Percentiles rank a stretch among this genome's conserved stretches.
phyloP scores from a whole-genome alignment of 2,888 invertebrate genomes.

The Anthrax anthrax region DNA sequence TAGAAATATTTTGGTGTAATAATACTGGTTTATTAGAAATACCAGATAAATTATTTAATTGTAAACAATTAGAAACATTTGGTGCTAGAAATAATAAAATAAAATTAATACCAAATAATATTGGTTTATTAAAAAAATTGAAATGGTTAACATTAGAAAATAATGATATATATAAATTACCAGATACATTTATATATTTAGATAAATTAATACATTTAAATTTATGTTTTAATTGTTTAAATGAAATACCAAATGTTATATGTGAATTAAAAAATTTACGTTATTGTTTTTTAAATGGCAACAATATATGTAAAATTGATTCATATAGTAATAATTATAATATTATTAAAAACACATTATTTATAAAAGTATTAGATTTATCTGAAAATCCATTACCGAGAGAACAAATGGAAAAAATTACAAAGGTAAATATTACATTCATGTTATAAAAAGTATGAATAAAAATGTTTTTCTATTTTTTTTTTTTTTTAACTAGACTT shows the following conservation, averaged over 20 bases:
- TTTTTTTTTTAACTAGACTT: constrained; percentile 3
- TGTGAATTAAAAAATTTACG: constrained; percentile 37
- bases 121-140: constrained; percentile 41
- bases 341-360: constrained; percentile 12
- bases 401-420: constrained; percentile 5
- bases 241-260: constrained; percentile 37
- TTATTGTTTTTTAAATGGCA: constrained; percentile 41
- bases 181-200: constrained; percentile 38
- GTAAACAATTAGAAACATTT: constrained; percentile 46
- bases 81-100: constrained; percentile 51
- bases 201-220: constrained; percentile 47
- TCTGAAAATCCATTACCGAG: constrained; percentile 35
- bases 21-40: constrained; percentile 40
- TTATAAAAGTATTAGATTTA: constrained; percentile 41
- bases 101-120: constrained; percentile 39
- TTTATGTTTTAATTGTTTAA: constrained; percentile 41
- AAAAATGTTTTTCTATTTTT: background rate
- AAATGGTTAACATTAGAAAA: constrained; percentile 54
- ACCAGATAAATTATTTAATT: constrained; percentile 46
- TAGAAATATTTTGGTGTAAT: constrained; percentile 56
- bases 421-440: constrained; percentile 7
- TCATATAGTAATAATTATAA: constrained; percentile 14
- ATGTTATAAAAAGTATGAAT: background rate
- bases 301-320: constrained; percentile 16
- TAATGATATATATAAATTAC: constrained; percentile 41